phyloP scores from a whole-genome alignment of 2,888 invertebrate species.

The Agonopterix heracliana region DNA sequence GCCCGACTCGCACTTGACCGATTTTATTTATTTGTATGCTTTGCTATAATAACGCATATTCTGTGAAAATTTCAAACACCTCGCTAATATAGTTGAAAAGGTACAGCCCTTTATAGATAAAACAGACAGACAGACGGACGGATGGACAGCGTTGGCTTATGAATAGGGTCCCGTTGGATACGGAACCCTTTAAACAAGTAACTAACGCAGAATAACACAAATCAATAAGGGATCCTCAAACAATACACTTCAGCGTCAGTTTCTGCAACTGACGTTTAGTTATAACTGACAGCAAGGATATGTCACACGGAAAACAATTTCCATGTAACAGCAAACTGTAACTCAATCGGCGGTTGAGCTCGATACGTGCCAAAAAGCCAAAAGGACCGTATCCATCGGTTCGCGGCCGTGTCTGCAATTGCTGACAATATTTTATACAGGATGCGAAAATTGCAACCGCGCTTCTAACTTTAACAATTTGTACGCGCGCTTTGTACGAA shows the following conservation, averaged over 20 bases:
- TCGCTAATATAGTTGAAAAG: too few relatives aligned
- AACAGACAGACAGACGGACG: too few relatives aligned
- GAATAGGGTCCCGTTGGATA: too few relatives aligned
- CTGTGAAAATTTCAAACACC: too few relatives aligned
- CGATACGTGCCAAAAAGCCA: constrained; percentile 54
- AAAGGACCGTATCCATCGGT: constrained; percentile 42
- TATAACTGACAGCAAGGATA: constrained; percentile 9
- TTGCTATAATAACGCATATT: too few relatives aligned
- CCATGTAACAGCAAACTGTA: constrained; percentile 12
- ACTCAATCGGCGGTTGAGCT: constrained; percentile 24
- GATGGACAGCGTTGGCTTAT: too few relatives aligned
- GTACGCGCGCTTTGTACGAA: constrained; percentile 39
- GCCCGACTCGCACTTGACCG: too few relatives aligned
- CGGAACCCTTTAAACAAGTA: neutral
- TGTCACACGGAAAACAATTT: constrained; percentile 18
- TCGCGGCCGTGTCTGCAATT: constrained; percentile 30
- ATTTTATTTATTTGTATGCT: too few relatives aligned
- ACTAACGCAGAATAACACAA: neutral
- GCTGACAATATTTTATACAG: constrained; percentile 62
- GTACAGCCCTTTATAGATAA: too few relatives aligned
- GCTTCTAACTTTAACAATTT: constrained; percentile 65
- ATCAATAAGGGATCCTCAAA: neutral
- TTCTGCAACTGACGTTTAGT: constrained; percentile 6
- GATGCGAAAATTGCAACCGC: constrained; percentile 63
- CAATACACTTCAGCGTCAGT: constrained; percentile 1